phyloP scores from a whole-genome alignment of 2,888 invertebrate species.

The Himalopsyche japonica region DNA sequence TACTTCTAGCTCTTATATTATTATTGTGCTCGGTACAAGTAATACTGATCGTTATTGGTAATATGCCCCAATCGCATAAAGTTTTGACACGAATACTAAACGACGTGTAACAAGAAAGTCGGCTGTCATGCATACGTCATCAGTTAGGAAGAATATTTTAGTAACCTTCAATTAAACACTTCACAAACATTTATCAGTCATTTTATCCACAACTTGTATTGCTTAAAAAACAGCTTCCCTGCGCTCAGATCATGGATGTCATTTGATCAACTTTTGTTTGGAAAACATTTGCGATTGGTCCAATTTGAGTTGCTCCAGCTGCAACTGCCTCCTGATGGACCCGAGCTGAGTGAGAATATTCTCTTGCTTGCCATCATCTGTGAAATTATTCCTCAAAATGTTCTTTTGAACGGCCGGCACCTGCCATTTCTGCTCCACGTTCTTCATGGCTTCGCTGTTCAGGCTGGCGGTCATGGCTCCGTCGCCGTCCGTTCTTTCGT shows the following conservation, averaged over 20 bases:
- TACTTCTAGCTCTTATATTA: no score
- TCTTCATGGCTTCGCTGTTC: slow-evolving; percentile 31
- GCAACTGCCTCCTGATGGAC: slow-evolving; percentile 68
- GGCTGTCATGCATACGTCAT: neutral
- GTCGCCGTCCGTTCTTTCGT: slow-evolving; percentile 40
- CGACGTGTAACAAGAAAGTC: neutral
- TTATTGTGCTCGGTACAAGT: no score
- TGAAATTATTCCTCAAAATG: slow-evolving; percentile 56
- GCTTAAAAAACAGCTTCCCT: neutral
- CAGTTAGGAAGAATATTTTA: neutral
- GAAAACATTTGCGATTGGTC: slow-evolving; percentile 50
- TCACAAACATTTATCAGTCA: neutral
- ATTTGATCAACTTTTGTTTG: slow-evolving; percentile 32
- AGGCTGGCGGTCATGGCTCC: slow-evolving; percentile 24
- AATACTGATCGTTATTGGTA: neutral
- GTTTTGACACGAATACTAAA: neutral
- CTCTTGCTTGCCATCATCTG: slow-evolving; percentile 54
- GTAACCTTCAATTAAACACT: neutral
- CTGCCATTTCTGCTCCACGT: slow-evolving; percentile 55
- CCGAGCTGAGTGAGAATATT: slow-evolving; percentile 70
- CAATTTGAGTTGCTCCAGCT: slow-evolving; percentile 66
- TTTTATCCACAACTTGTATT: neutral
- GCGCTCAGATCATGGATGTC: neutral
- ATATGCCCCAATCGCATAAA: neutral
- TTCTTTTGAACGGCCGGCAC: slow-evolving; percentile 69